These are phyloP conservation scores for Chironomus striatipennis DNA, from an alignment of 1,140 invertebrate genomes.

Conservation along the genomic window DNA sequence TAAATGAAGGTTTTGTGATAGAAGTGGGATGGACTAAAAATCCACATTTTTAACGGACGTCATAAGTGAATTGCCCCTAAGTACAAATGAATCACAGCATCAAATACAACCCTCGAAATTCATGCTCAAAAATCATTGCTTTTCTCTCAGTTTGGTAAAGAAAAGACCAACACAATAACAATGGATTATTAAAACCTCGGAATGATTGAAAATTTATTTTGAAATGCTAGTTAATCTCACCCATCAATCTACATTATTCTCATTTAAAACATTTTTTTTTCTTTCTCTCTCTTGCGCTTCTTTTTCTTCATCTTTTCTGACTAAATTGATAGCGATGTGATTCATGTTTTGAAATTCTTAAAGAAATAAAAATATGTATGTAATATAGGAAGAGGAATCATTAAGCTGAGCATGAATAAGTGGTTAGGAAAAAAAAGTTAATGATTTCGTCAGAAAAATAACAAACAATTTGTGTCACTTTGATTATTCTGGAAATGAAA, in stretches of 20 bases:
- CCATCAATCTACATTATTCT: conserved; percentile 16
- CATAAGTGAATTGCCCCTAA: too few relatives aligned
- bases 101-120: too few relatives aligned
- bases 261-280: neutral
- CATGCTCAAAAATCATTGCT: too few relatives aligned
- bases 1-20: too few relatives aligned
- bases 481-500: neutral
- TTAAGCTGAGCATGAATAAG: neutral
- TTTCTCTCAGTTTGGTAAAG: too few relatives aligned
- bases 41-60: too few relatives aligned
- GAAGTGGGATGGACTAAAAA: too few relatives aligned
- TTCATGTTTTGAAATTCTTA: neutral
- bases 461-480: neutral
- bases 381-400: too few relatives aligned
- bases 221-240: conserved; percentile 15
- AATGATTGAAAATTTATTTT: conserved; percentile 14
- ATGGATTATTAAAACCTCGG: conserved; percentile 8
- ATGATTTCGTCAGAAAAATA: neutral
- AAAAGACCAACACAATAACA: neutral
- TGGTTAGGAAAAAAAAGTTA: neutral
- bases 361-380: too few relatives aligned
- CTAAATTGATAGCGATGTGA: neutral
- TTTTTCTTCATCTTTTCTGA: neutral
- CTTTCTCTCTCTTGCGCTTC: neutral
- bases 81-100: too few relatives aligned